These are phyloP conservation scores for Callionymus lyra DNA, from an alignment of 2,113 vertebrate genomes.

Conservation along the genomic window DNA sequence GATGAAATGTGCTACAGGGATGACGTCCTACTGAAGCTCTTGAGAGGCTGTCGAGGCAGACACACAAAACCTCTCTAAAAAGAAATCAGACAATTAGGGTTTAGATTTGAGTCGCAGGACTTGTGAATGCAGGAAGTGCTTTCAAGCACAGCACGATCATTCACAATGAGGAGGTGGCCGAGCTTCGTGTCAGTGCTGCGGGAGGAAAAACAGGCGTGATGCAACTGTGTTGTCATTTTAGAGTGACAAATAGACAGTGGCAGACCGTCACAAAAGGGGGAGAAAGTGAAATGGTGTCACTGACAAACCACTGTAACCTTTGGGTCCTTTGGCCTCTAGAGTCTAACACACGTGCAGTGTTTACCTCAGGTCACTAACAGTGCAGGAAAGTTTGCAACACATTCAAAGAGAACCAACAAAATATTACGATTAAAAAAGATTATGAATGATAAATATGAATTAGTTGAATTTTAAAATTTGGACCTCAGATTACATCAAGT, in stretches of 20 bases:
- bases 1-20: too few relatives aligned
- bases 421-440: too few relatives aligned
- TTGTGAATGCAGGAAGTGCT: not conserved
- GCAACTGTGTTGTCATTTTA: slow-evolving; percentile 61
- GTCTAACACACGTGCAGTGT: slow-evolving; percentile 45
- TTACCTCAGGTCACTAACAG: slow-evolving; percentile 56
- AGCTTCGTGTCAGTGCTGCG: slow-evolving; percentile 45
- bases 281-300: slow-evolving; percentile 51
- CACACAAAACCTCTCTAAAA: too few relatives aligned
- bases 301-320: slow-evolving; percentile 62
- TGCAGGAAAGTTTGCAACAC: slow-evolving; percentile 3
- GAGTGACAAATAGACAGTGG: slow-evolving; percentile 66
- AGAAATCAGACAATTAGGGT: too few relatives aligned
- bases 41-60: too few relatives aligned
- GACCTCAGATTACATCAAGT: too few relatives aligned
- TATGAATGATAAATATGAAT: too few relatives aligned
- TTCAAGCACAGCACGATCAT: slow-evolving; percentile 17
- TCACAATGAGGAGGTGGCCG: slow-evolving; percentile 33
- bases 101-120: too few relatives aligned
- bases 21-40: too few relatives aligned
- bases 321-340: slow-evolving; percentile 53
- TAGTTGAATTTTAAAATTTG: too few relatives aligned
- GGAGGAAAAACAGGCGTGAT: slow-evolving; percentile 50
- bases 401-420: too few relatives aligned
- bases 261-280: slow-evolving; percentile 53